Percentiles rank a stretch among this genome's conserved stretches.
Evolutionary conservation across 2,113 vertebrate genomes (phyloP).

Genomic region (Ochotona curzoniae): DNA sequence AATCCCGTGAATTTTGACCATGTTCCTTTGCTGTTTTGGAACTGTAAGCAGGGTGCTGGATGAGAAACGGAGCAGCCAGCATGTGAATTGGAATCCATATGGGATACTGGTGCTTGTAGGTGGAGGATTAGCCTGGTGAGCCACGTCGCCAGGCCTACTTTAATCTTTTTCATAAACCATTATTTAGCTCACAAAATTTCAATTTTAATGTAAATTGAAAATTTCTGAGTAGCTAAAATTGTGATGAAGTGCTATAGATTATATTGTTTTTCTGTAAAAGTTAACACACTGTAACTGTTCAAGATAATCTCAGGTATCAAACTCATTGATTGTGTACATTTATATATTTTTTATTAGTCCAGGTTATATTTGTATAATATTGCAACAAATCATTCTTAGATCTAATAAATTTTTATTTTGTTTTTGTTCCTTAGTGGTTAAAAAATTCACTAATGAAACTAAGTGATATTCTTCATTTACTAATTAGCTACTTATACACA

Average conservation of each 20-base stretch:
- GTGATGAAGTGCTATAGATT: neutral
- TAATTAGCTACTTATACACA: neutral
- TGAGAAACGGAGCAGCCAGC: no score
- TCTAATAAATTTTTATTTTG: neutral
- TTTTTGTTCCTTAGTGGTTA: neutral
- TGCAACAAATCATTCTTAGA: neutral
- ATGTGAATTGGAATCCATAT: no score
- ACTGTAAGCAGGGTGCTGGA: no score
- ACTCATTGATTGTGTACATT: neutral
- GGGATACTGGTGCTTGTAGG: no score
- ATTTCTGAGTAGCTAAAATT: constrained; percentile 16
- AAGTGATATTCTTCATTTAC: neutral
- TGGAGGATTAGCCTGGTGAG: no score
- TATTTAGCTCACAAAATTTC: neutral
- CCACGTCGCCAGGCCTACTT: no score
- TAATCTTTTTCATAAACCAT: neutral
- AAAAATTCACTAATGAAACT: neutral
- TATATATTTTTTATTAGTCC: neutral
- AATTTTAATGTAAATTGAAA: neutral
- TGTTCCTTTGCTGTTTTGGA: no score
- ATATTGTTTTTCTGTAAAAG: neutral
- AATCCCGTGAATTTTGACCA: no score
- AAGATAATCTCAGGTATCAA: neutral
- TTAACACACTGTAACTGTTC: neutral
- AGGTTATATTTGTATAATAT: neutral